A percentile compares a stretch with the other conserved stretches of the same genome.
phyloP scores from a whole-genome alignment of 2,113 vertebrate species.

The Lophura nycthemera region DNA sequence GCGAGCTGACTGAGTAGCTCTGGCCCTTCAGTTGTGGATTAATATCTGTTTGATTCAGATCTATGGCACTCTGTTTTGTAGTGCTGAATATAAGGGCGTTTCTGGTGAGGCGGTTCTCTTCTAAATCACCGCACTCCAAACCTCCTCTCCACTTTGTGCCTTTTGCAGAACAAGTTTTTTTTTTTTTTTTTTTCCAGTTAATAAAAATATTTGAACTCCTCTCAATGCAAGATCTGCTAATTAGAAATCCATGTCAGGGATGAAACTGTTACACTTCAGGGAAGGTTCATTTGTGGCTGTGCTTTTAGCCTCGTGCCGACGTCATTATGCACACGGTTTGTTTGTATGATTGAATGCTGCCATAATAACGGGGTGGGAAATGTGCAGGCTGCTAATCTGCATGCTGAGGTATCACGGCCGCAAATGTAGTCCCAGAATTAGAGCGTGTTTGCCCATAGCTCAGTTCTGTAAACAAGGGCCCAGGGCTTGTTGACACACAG shows the following conservation, averaged over 20 bases:
- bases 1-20: not conserved
- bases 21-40: not conserved
- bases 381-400: rapidly evolving
- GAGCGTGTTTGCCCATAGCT: not conserved
- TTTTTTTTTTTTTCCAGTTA: not conserved
- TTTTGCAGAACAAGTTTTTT: not conserved
- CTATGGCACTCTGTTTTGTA: not conserved
- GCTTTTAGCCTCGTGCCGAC: not conserved
- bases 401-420: rapidly evolving
- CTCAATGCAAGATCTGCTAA: not conserved
- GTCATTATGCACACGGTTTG: not conserved
- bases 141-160: rapidly evolving
- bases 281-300: rapidly evolving
- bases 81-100: not conserved
- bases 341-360: rapidly evolving
- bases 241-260: not conserved
- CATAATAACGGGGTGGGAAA: not conserved
- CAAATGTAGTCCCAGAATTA: rapidly evolving
- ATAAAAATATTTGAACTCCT: not conserved
- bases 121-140: not conserved
- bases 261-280: not conserved
- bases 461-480: not conserved
- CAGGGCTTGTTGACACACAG: rapidly evolving
- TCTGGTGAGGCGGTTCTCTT: not conserved
- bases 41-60: constrained; percentile 41